phyloP scores from a whole-genome alignment of 2,113 vertebrate species.

The Catharus bicknelli region DNA sequence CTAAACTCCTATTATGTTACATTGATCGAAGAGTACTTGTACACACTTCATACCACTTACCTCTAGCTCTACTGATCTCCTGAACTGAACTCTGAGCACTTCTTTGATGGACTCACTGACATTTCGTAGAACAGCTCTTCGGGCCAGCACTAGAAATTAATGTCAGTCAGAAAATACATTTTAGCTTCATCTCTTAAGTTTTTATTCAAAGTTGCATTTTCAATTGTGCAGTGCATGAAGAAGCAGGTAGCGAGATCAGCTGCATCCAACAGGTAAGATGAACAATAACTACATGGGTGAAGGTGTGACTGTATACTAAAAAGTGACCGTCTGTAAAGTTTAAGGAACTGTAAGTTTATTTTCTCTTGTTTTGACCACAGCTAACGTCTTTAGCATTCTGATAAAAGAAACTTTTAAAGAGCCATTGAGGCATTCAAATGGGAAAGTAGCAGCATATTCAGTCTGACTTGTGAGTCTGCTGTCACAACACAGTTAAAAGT shows the following conservation, averaged over 20 bases:
- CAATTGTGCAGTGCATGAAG: neutral
- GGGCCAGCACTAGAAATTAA: constrained; percentile 82
- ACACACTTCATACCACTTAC: constrained; percentile 69
- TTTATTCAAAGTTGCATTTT: constrained; percentile 11
- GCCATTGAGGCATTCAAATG: neutral
- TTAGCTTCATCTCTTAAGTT: constrained; percentile 9
- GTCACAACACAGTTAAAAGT: neutral
- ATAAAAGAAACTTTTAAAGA: neutral
- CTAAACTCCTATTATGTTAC: neutral
- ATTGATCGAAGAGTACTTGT: neutral
- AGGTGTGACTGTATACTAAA: constrained; percentile 20
- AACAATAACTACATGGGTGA: neutral
- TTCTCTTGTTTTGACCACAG: neutral
- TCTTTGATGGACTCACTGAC: constrained; percentile 86
- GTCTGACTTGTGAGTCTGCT: neutral
- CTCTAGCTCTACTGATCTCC: constrained; percentile 88
- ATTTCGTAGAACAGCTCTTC: constrained; percentile 81
- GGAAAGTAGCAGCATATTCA: neutral
- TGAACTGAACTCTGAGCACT: constrained; percentile 86
- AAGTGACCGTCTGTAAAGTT: neutral
- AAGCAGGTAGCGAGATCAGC: constrained; percentile 7
- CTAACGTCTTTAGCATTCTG: neutral
- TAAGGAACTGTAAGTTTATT: neutral
- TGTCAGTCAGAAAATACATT: constrained; percentile 15
- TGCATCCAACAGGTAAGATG: neutral